Conservation (phyloP, 2,888 invertebrate genomes). For the Megamerina dolium region DNA sequence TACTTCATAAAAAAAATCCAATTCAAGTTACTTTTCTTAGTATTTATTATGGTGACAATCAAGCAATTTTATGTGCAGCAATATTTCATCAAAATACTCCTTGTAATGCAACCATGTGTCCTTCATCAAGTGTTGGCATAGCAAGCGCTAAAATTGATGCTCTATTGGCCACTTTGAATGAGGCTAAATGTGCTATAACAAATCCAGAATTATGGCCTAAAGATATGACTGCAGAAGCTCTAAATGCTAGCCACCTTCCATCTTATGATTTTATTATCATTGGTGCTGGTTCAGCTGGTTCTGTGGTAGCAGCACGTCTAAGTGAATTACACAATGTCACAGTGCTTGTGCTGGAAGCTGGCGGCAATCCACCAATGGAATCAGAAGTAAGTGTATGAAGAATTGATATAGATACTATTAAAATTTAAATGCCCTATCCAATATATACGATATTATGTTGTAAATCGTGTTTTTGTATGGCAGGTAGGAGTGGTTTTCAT, state of each 20-base stretch:
- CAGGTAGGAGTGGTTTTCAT: too few relatives aligned
- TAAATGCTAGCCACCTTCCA: slow-evolving; percentile 1
- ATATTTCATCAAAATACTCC: too few relatives aligned
- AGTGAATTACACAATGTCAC: slow-evolving; percentile 68
- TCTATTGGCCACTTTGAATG: slow-evolving; percentile 22
- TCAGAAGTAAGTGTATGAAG: slow-evolving; percentile 44
- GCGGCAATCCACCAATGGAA: slow-evolving; percentile 56
- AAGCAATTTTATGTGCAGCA: too few relatives aligned
- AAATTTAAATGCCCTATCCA: too few relatives aligned
- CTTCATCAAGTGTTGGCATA: slow-evolving; percentile 26
- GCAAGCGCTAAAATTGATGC: slow-evolving; percentile 23
- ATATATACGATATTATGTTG: too few relatives aligned
- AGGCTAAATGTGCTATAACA: slow-evolving; percentile 49
- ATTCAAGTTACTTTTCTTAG: too few relatives aligned
- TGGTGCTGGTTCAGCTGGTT: slow-evolving; percentile 59
- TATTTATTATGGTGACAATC: too few relatives aligned
- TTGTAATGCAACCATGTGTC: too few relatives aligned
- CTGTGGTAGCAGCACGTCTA: slow-evolving; percentile 59
- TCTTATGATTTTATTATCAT: slow-evolving; percentile 56
- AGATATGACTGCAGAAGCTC: slow-evolving; percentile 38
- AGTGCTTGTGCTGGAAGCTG: slow-evolving; percentile 72
- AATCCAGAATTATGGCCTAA: slow-evolving; percentile 53
- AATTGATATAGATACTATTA: slow-evolving; percentile 20
- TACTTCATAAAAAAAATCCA: too few relatives aligned
- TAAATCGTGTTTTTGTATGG: too few relatives aligned